phyloP scores from a whole-genome alignment of 2,797 vertebrate species.

The Pseudochromis fuscus region DNA sequence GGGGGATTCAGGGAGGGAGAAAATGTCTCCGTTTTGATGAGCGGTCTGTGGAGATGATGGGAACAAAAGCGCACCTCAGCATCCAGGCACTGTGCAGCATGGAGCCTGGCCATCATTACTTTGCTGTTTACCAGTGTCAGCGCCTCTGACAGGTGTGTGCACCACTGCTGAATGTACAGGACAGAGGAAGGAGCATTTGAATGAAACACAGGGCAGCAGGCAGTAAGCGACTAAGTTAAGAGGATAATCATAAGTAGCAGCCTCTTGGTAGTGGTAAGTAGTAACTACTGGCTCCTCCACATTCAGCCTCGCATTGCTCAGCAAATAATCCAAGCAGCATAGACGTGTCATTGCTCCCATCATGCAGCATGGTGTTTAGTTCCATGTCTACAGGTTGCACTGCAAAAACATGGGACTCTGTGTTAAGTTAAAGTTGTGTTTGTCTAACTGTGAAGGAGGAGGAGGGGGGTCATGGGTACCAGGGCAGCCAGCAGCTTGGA shows the following conservation, averaged over 20 bases:
- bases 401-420: slow-evolving; percentile 16
- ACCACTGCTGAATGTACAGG: slow-evolving; percentile 5
- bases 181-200: slow-evolving; percentile 4
- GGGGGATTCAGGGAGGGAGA: not conserved
- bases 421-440: slow-evolving; percentile 21
- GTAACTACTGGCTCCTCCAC: slow-evolving; percentile 3
- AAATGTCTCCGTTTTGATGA: not conserved
- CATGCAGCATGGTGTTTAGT: not conserved
- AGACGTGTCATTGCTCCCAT: too few relatives aligned
- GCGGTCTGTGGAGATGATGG: slow-evolving; percentile 2
- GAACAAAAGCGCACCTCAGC: slow-evolving; percentile 8
- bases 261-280: slow-evolving; percentile 9
- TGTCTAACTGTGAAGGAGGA: slow-evolving; percentile 16
- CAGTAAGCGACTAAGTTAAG: slow-evolving; percentile 41
- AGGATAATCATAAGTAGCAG: slow-evolving; percentile 66
- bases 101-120: slow-evolving; percentile 15
- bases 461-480: slow-evolving; percentile 55
- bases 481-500: slow-evolving; percentile 69
- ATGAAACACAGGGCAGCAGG: slow-evolving; percentile 32
- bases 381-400: not conserved
- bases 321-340: slow-evolving; percentile 7
- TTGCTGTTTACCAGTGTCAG: slow-evolving; percentile 31
- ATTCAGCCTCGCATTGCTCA: slow-evolving; percentile 18
- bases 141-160: slow-evolving; percentile 54
- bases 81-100: slow-evolving; percentile 2